Evolutionary conservation across 2,113 vertebrate genomes (phyloP), one percentile per base, ranked within the genome.

Genomic region (Gopherus evgoodei): DNA sequence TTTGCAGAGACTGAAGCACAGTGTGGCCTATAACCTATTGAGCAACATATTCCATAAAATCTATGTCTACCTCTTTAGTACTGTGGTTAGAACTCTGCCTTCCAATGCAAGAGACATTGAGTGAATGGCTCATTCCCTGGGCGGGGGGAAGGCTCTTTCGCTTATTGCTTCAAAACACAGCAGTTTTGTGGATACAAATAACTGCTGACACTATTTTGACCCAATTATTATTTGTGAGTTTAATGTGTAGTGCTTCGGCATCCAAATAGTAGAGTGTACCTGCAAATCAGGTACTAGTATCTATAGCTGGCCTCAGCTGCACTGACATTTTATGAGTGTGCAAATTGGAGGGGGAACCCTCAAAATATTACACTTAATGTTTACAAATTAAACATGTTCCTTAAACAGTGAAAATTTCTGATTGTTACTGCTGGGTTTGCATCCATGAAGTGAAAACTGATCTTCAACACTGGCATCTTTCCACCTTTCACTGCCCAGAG

Each of bases 1-100:
- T 93, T 89, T 2, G 1, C 83, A 91, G 88, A 96, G 94, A 92
- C 83, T 72, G 81, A 84, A n/a, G n/a, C 65, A 91, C 35, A 72
- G 19, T 8, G 5, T 94, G 29, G 49, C 76, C 83, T 38, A 90
- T 59, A 94, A 72, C n/a, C 21, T 72, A 38, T 22, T 72, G n/a
- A 72, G 65, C 19, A 72, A 38, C 8, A 22, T 69, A 94, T 92
- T 89, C 59, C 87, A 44, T 86, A 87, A 88, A 52, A 86, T 86
- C 49, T 76, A 93, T 90, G 87, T 83, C 52, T 86, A 89, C n/a
- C 88, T 17, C 54, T 93, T 42, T 81, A 50, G 29, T 57, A 84
- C 84, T 86, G 52, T 31, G 35, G 59, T 96, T 72, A 86, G 84
- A 90, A 84, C 93, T 93, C 35, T 59, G 31, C 82, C 89, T 87